Base-by-base conservation (phyloP, 2,113 vertebrate species). In the Plectropomus leopardus region DNA sequence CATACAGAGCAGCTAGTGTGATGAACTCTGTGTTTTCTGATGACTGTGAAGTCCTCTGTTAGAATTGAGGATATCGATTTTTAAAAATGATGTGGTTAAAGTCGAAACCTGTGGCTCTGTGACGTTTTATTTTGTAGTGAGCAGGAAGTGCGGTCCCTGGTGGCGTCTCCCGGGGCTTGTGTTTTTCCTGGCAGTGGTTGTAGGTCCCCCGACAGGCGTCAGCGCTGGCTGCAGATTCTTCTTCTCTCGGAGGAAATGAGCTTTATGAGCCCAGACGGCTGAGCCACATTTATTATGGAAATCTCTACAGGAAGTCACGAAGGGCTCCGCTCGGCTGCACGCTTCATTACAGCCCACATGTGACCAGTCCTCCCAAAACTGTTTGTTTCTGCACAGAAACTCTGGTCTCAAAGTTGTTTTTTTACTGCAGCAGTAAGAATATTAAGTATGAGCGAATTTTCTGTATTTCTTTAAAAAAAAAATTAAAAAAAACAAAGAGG, bases 221-320 rank as follows among this genome's bases (percentile, higher is more conserved):
- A 83, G 69, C 80, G 79, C 58, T 64, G 70, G 54, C 76, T 78
- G 60, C 85, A 84, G 82, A 90, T 92, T 91, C 83, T 70, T 84
- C 47, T 77, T 48, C 54, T 84, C 82, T 80, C 86, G 13, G 84
- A 93, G 92, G 88, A 92, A 90, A 92, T 92, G 24, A 81, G 82
- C 73, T 94, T 93, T 85, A 93, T 75, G 78, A 85, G 80, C 32
- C 72, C 67, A 79, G 80, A 89, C 80, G 50, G 68, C 68, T 17
- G 66, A 64, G 58, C 11, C 54, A 51, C 76, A 75, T 92, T 93
- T 92, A 93, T 88, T 67, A 76, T 88, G 82, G 89, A 92, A 92
- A 88, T 87, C 83, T 84, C 76, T 24, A 57, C 75, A 89, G 81
- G 80, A 86, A 85, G 82, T 88, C 55, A 7, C 24, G 59, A 30